phyloP scores from a whole-genome alignment of 2,113 vertebrate genomes.

The Eonycteris spelaea region DNA sequence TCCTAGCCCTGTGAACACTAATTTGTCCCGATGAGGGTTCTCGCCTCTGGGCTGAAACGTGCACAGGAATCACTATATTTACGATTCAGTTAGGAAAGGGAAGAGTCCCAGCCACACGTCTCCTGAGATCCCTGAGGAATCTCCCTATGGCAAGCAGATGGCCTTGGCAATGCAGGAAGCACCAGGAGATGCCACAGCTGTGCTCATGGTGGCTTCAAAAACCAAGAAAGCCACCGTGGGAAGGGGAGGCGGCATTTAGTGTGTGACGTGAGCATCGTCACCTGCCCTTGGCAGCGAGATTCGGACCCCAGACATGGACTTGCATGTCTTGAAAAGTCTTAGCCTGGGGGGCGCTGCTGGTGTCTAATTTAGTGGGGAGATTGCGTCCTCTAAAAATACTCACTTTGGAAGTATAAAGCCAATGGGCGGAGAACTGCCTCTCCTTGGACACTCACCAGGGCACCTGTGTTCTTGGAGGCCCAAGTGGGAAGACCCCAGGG shows the following conservation, averaged over 20 bases:
- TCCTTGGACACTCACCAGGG: neutral
- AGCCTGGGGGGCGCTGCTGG: neutral
- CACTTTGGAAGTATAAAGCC: neutral
- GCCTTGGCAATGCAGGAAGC: neutral
- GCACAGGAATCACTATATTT: neutral
- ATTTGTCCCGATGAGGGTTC: neutral
- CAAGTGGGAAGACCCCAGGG: neutral
- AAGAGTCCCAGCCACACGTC: neutral
- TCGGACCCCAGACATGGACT: neutral
- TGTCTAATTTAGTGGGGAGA: neutral
- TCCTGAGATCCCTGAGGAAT: neutral
- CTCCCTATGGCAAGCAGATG: neutral
- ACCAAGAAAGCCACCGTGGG: neutral
- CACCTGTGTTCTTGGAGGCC: fast-evolving
- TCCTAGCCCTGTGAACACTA: neutral
- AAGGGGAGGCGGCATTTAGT: fast-evolving
- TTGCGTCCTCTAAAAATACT: neutral
- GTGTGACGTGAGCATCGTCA: neutral
- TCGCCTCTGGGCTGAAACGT: neutral
- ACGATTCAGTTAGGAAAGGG: neutral
- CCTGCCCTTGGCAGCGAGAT: neutral
- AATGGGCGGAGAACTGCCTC: neutral
- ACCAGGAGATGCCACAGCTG: neutral
- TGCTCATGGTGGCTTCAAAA: neutral
- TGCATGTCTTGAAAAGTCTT: neutral